These are phyloP conservation scores for Chymomyza caudatula DNA, from an alignment of 2,888 invertebrate species.

Conservation along the genomic window DNA sequence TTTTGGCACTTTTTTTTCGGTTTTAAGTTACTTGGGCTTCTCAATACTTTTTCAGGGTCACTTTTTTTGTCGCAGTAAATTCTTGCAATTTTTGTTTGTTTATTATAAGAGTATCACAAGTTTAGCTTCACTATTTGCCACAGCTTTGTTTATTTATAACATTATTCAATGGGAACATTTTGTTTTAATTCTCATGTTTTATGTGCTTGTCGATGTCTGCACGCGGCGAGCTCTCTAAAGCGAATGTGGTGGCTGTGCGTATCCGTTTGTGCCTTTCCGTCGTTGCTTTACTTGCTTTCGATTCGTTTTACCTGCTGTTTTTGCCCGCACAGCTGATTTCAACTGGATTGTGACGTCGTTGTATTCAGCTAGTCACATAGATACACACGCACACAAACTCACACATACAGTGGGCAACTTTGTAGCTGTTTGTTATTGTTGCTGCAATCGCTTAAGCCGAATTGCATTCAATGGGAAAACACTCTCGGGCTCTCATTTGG, in stretches of 20 bases:
- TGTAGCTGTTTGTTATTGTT: slow-evolving; percentile 1
- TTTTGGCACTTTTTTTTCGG: neutral
- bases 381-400: neutral
- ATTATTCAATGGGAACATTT: neutral
- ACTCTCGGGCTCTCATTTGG: slow-evolving; percentile 20
- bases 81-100: neutral
- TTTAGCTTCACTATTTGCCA: neutral
- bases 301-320: slow-evolving; percentile 52
- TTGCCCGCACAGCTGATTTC: slow-evolving; percentile 56
- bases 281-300: slow-evolving; percentile 46
- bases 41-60: neutral
- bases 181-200: slow-evolving; percentile 8
- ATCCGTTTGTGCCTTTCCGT: slow-evolving; percentile 16
- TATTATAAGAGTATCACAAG: neutral
- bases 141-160: neutral
- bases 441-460: slow-evolving; percentile 49
- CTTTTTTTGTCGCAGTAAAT: neutral
- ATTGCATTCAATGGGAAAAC: slow-evolving; percentile 58
- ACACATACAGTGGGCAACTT: neutral
- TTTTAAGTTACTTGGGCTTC: neutral
- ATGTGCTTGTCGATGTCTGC: slow-evolving; percentile 36
- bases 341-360: slow-evolving; percentile 36
- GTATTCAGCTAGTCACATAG: too few relatives aligned
- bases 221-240: slow-evolving; percentile 69
- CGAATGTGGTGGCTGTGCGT: slow-evolving; percentile 51